phyloP scores from a whole-genome alignment of 2,888 invertebrate species.

The Meganola albula region DNA sequence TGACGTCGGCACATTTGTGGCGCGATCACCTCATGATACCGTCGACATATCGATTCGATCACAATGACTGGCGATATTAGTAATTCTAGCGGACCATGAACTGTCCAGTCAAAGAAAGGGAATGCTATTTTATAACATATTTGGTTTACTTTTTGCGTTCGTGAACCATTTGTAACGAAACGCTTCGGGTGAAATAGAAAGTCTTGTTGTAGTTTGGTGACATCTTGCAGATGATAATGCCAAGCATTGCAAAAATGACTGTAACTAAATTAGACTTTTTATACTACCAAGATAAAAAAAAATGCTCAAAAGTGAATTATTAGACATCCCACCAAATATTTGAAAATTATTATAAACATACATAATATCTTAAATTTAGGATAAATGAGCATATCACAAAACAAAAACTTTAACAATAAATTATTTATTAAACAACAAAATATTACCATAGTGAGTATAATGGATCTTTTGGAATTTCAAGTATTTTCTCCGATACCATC shows the following conservation, averaged over 20 bases:
- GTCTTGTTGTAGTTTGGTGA: conserved; percentile 9
- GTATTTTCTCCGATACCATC: conserved; percentile 43
- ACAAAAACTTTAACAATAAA: too few relatives aligned
- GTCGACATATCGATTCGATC: conserved; percentile 69
- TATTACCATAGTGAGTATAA: too few relatives aligned
- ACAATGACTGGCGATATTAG: conserved; percentile 65
- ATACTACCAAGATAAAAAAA: too few relatives aligned
- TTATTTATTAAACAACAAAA: too few relatives aligned
- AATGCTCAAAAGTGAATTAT: too few relatives aligned
- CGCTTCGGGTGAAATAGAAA: conserved; percentile 36
- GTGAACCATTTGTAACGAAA: conserved; percentile 29
- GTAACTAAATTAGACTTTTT: too few relatives aligned
- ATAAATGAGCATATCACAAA: too few relatives aligned
- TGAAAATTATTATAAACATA: too few relatives aligned
- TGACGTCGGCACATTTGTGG: conserved; percentile 71
- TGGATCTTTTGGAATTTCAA: not conserved
- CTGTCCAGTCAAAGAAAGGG: conserved; percentile 59
- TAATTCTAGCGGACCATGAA: conserved; percentile 58
- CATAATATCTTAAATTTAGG: too few relatives aligned
- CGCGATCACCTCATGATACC: conserved; percentile 73
- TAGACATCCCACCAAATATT: too few relatives aligned
- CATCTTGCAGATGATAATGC: too few relatives aligned
- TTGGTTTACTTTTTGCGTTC: conserved; percentile 50
- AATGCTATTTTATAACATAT: conserved; percentile 54
- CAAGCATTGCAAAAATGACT: too few relatives aligned